Evolutionary conservation across 2,888 invertebrate genomes (phyloP).

Genomic region (Drosophila multiciliata): DNA sequence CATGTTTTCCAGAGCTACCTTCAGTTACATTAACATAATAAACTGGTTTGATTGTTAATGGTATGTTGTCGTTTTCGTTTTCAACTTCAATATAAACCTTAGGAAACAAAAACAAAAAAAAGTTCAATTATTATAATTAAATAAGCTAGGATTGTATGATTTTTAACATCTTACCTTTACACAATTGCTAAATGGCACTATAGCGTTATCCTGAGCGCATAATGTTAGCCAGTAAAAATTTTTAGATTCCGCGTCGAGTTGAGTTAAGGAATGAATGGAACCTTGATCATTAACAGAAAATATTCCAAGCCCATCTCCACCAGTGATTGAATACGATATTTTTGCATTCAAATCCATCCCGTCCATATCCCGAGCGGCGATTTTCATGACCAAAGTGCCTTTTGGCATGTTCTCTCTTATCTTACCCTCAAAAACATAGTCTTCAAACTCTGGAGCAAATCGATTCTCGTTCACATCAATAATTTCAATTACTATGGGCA

Average conservation of each 20-base stretch:
- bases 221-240: slow-evolving; percentile 97
- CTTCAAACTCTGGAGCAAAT: slow-evolving; percentile 92
- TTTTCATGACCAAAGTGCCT: slow-evolving; percentile 91
- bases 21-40: slow-evolving; percentile 93
- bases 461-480: slow-evolving; percentile 98
- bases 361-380: slow-evolving; percentile 93
- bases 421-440: slow-evolving; percentile 90
- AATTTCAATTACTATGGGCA: slow-evolving; percentile 93
- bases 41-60: slow-evolving; percentile 93
- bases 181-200: slow-evolving; percentile 93
- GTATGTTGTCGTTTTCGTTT: slow-evolving; percentile 98
- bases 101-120: slow-evolving; percentile 45
- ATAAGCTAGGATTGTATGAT: not conserved
- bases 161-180: slow-evolving; percentile 88
- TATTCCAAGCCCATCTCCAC: slow-evolving; percentile 95
- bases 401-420: slow-evolving; percentile 93
- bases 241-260: slow-evolving; percentile 95
- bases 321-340: slow-evolving; percentile 93
- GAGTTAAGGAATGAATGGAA: slow-evolving; percentile 91
- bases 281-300: slow-evolving; percentile 96
- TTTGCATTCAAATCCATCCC: slow-evolving; percentile 92
- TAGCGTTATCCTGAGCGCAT: slow-evolving; percentile 96
- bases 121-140: slow-evolving; percentile 7
- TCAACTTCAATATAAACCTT: slow-evolving; percentile 93
- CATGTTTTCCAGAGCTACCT: slow-evolving; percentile 90